These are phyloP conservation scores for Tyrannus savana DNA, from an alignment of 2,113 vertebrate species.

Conservation along the genomic window DNA sequence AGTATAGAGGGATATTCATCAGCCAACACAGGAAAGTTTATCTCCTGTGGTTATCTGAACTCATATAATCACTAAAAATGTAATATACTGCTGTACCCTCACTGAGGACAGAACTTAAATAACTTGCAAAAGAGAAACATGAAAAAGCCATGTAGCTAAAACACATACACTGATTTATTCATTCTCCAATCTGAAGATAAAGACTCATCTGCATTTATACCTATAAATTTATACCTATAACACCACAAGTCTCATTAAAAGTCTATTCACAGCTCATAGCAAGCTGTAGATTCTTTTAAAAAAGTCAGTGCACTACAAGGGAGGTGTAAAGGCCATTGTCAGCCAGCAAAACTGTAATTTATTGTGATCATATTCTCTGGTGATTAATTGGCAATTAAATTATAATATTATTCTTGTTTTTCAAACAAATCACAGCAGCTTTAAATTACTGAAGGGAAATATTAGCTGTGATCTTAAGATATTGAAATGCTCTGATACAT, in stretches of 20 bases:
- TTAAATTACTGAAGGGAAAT: neutral
- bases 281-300: neutral
- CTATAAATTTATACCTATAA: neutral
- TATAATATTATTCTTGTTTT: neutral
- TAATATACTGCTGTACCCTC: neutral
- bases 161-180: neutral
- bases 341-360: slow-evolving; percentile 6
- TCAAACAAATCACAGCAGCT: neutral
- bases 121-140: neutral
- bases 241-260: neutral
- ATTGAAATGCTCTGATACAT: neutral
- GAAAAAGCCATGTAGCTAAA: neutral
- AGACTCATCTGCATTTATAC: neutral
- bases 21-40: neutral
- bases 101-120: neutral
- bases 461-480: neutral
- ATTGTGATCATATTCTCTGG: neutral
- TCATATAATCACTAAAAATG: neutral
- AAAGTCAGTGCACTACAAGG: neutral
- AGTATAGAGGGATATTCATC: neutral
- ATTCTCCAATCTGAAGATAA: neutral
- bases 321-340: neutral
- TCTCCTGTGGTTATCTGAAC: neutral
- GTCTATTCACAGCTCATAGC: neutral
- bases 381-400: neutral